Evolutionary conservation across 2,113 vertebrate genomes (phyloP), one percentile per base, ranked within the genome.

Genomic region (Ascaphus truei): DNA sequence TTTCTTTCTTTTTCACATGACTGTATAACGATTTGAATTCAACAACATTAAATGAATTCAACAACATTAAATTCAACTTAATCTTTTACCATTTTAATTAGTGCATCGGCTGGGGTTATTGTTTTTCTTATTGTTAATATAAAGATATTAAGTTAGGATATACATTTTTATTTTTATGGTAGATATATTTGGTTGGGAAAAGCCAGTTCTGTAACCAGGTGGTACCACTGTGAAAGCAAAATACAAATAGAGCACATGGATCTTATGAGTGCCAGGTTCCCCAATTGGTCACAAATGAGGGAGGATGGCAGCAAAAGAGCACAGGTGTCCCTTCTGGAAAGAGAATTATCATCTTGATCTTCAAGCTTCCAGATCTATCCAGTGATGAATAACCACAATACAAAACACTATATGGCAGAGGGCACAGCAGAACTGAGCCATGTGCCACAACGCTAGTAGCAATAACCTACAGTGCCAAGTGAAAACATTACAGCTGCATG

Each of bases 341-440:
- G 9, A 23, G 36, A 77, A 80, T 73, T 55, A 48, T 39, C 72
- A 75, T 48, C 50, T 76, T 72, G 71, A 29, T 67, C 53, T 73
- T 81, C 48, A 72, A 73, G 36, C 31, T 29, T 56, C 20, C 50
- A 13, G 12, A 30, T 0, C 1, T 22, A 50, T 39, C 41, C 69
- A 3, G 0, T 62, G 39, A 67, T 29, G 4, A 73, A 62, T 27
- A 60, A n/a, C 12, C 59, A 4, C 1, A 16, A 37, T 43, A 69
- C n/a, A 52, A 25, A 0, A 1, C 1, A 36, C 20, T 59, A 71
- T 41, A 55, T 58, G 37, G 23, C 7, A 75, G n/a, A 0, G 51
- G 66, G 1, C 13, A 65, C 68, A 65, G 65, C 55, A 41, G 16
- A 58, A 20, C 45, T 68, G 58, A 75, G 4, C 68, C 60, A 67